Percentiles rank a stretch among this genome's conserved stretches.
Conservation (phyloP, 2,797 vertebrate species). For the Brachyrhaphis roseni region DNA sequence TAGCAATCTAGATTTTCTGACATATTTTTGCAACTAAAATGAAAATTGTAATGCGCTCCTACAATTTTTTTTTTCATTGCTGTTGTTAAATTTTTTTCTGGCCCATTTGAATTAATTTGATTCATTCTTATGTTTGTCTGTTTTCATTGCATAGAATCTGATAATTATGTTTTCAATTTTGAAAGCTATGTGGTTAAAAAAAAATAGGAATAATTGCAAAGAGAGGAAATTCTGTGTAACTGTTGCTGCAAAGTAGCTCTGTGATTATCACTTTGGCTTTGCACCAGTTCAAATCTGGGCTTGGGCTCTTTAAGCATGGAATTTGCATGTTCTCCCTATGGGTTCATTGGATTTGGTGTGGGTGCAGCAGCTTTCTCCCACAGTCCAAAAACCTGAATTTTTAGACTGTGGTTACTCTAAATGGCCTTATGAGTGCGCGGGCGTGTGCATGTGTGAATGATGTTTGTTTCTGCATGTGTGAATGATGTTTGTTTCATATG, state of each 20-base stretch:
- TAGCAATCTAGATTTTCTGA: background rate
- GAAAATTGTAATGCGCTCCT: background rate
- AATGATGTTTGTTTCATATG: background rate
- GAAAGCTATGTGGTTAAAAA: background rate
- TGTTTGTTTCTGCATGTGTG: too few relatives aligned
- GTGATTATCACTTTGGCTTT: background rate
- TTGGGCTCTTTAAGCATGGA: background rate
- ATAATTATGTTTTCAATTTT: conserved; percentile 1
- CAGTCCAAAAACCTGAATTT: background rate
- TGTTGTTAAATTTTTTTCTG: conserved; percentile 37
- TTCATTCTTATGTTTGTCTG: conserved; percentile 25
- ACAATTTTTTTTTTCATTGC: background rate
- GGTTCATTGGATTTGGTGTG: background rate
- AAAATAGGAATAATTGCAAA: background rate
- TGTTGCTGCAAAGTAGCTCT: background rate
- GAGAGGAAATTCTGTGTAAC: background rate
- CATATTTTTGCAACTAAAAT: background rate
- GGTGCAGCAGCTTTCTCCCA: background rate
- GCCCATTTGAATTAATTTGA: conserved; percentile 28
- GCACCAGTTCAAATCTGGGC: background rate
- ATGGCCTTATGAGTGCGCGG: background rate
- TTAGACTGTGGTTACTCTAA: background rate
- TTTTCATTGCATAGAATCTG: conserved; percentile 28
- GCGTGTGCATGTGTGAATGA: background rate
- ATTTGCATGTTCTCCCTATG: background rate